These are phyloP conservation scores for Crotalus helleri DNA, from an alignment of 2,113 vertebrate genomes.

Conservation along the genomic window DNA sequence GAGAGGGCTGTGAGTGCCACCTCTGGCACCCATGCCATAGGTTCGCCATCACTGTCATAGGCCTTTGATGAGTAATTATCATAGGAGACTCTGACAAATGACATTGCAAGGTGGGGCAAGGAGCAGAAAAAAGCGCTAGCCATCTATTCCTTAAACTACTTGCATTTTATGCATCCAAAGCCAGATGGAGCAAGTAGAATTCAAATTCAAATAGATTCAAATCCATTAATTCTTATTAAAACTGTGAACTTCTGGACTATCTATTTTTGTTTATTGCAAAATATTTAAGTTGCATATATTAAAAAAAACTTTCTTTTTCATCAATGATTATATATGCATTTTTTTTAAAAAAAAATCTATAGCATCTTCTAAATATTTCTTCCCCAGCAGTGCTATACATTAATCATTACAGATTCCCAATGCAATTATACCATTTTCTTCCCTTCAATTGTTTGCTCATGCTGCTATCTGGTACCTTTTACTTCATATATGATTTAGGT, in stretches of 20 bases:
- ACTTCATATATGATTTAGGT: not conserved
- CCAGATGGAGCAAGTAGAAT: not conserved
- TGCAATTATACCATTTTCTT: not conserved
- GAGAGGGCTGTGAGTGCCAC: too few relatives aligned
- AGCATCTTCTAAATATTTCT: not conserved
- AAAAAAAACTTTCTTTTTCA: not conserved
- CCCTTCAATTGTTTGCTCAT: not conserved
- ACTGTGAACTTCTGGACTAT: not conserved
- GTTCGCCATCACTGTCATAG: not conserved
- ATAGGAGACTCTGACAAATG: not conserved
- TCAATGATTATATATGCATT: not conserved
- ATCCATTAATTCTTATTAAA: not conserved
- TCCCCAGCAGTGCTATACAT: not conserved
- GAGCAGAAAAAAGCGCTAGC: not conserved
- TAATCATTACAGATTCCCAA: not conserved
- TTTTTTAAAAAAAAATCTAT: not conserved
- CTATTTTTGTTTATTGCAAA: not conserved
- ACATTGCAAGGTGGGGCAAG: not conserved
- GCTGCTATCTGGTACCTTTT: not conserved
- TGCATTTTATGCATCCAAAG: not conserved
- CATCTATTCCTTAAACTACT: not conserved
- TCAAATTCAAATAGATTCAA: not conserved
- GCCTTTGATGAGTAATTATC: conserved; percentile 16
- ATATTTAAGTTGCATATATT: not conserved
- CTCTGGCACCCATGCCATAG: too few relatives aligned